These are phyloP conservation scores for Myoxocephalus aenaeus DNA, from an alignment of 2,797 vertebrate species.

Conservation along the genomic window DNA sequence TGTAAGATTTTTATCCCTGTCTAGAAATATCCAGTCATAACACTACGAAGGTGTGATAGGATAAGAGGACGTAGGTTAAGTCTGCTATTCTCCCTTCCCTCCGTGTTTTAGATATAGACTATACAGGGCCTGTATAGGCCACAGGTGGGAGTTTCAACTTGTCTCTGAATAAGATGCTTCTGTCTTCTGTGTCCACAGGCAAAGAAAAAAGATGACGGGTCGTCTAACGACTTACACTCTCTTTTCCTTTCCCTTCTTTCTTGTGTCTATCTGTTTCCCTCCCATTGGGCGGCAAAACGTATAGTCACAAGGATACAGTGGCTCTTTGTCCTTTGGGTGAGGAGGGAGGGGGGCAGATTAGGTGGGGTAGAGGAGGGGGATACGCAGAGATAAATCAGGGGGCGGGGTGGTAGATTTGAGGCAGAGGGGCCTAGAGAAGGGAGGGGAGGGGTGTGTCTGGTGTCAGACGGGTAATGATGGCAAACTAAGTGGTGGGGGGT, in stretches of 20 bases:
- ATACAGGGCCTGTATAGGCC: neutral
- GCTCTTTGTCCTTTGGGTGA: slow-evolving; percentile 77
- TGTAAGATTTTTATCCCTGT: slow-evolving; percentile 47
- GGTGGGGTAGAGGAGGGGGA: slow-evolving; percentile 41
- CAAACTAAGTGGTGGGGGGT: slow-evolving; percentile 40
- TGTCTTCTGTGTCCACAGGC: slow-evolving; percentile 11
- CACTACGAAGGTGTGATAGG: slow-evolving; percentile 2
- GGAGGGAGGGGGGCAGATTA: slow-evolving; percentile 46
- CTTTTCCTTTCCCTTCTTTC: slow-evolving; percentile 35
- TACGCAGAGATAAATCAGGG: slow-evolving; percentile 51
- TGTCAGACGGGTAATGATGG: slow-evolving; percentile 57
- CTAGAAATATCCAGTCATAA: slow-evolving; percentile 34
- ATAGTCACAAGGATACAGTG: slow-evolving; percentile 67
- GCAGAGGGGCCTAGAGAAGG: slow-evolving; percentile 31
- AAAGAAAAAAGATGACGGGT: slow-evolving; percentile 23
- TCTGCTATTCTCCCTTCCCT: neutral
- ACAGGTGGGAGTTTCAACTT: slow-evolving; percentile 8
- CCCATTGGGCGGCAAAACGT: slow-evolving; percentile 65
- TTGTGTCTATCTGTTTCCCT: slow-evolving; percentile 59
- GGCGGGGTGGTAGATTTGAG: slow-evolving; percentile 22
- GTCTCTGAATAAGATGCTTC: slow-evolving; percentile 27
- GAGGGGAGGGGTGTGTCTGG: slow-evolving; percentile 61
- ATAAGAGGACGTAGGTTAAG: neutral
- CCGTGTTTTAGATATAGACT: neutral
- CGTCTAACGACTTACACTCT: slow-evolving; percentile 32